Percentiles rank a stretch among this genome's conserved stretches.
Evolutionary conservation across 1,140 invertebrate genomes (phyloP).

Genomic region (Brachionus asplanchnoidis): DNA sequence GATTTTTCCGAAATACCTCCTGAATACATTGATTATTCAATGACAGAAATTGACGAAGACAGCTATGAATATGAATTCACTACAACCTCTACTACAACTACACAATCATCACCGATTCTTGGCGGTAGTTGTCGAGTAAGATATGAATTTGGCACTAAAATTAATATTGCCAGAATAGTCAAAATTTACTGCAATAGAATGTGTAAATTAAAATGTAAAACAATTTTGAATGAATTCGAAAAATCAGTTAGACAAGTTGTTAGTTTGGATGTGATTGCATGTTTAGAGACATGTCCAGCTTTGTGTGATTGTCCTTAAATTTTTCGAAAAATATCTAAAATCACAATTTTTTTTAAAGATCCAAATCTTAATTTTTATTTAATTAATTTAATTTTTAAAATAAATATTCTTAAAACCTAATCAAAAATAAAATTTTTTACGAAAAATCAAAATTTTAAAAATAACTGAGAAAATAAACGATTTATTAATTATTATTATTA

Average conservation of each 20-base stretch:
- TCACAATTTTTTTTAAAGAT: no score
- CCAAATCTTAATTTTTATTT: not conserved
- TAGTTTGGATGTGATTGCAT: slow-evolving; percentile 17
- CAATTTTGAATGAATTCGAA: not conserved
- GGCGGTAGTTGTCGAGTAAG: not conserved
- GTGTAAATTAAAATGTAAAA: slow-evolving; percentile 20
- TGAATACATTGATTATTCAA: not conserved
- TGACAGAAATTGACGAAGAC: not conserved
- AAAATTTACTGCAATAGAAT: slow-evolving; percentile 30
- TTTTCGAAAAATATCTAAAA: no score
- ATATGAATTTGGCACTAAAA: slow-evolving; percentile 11
- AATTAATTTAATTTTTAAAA: not conserved
- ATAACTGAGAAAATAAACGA: not conserved
- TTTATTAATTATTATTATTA: no score
- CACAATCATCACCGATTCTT: not conserved
- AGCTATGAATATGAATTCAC: not conserved
- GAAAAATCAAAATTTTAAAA: not conserved
- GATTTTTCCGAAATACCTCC: not conserved
- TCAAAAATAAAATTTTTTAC: not conserved
- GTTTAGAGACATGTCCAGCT: slow-evolving; percentile 32
- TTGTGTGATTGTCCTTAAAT: slow-evolving; percentile 25
- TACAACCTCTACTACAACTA: not conserved
- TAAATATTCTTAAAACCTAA: not conserved
- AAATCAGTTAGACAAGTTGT: slow-evolving; percentile 6
- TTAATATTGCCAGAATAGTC: slow-evolving; percentile 26